Conservation (phyloP, 2,888 invertebrate genomes). For the Xestoiulus laeticollis region DNA sequence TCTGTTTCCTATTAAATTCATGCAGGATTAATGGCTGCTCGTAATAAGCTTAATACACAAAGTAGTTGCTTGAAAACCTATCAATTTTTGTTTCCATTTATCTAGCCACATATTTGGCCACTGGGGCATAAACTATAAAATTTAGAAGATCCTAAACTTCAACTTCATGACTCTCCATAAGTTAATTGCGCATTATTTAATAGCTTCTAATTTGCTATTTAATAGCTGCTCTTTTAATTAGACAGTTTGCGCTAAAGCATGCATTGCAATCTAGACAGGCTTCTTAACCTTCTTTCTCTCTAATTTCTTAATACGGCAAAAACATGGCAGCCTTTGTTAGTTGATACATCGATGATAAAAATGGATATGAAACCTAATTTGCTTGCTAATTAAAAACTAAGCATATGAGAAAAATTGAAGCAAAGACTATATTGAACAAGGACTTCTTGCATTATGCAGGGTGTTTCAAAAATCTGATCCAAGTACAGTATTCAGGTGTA, state of each 20-base stretch:
- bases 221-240: conserved; percentile 16
- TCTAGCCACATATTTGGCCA: neutral
- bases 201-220: conserved; percentile 24
- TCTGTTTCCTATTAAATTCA: neutral
- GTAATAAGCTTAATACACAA: no score
- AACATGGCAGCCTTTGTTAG: neutral
- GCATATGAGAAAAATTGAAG: neutral
- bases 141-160: neutral
- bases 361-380: neutral
- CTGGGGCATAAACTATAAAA: conserved; percentile 15
- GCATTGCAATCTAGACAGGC: neutral
- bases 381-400: neutral
- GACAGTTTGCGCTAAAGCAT: neutral
- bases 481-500: no score
- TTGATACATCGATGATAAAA: neutral
- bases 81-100: neutral
- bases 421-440: neutral
- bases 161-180: neutral
- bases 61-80: neutral
- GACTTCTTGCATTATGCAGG: neutral
- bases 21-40: neutral
- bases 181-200: conserved; percentile 8
- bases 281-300: neutral
- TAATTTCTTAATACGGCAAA: neutral
- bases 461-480: neutral